Conservation (phyloP, 2,113 vertebrate genomes). For the Gila orcuttii region DNA sequence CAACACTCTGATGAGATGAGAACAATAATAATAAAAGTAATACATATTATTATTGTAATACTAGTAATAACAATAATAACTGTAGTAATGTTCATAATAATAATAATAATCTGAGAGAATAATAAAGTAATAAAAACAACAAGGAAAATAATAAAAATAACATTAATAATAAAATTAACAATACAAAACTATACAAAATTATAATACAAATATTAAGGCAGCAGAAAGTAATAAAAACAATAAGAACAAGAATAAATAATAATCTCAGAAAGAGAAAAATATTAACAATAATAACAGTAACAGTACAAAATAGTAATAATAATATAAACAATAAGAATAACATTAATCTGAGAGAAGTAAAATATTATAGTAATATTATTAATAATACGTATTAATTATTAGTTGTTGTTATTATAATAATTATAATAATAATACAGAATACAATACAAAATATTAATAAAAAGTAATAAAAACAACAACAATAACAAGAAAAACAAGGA, state of each 20-base stretch:
- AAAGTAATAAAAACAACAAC: no score
- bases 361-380: background rate
- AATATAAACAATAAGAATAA: background rate
- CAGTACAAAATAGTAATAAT: background rate
- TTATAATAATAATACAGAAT: no score
- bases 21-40: background rate
- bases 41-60: no score
- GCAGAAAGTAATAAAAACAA: no score
- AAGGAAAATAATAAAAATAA: no score
- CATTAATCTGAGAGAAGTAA: background rate
- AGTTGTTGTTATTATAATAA: no score
- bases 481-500: background rate
- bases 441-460: no score
- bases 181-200: no score
- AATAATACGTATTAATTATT: background rate
- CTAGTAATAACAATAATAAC: background rate
- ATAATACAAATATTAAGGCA: no score
- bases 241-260: background rate
- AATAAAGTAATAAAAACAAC: background rate
- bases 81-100: background rate
- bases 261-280: background rate
- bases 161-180: no score
- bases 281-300: background rate
- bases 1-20: background rate
- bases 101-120: background rate